Evolutionary conservation across 1,140 invertebrate genomes (phyloP).

Genomic region (Popillia japonica): DNA sequence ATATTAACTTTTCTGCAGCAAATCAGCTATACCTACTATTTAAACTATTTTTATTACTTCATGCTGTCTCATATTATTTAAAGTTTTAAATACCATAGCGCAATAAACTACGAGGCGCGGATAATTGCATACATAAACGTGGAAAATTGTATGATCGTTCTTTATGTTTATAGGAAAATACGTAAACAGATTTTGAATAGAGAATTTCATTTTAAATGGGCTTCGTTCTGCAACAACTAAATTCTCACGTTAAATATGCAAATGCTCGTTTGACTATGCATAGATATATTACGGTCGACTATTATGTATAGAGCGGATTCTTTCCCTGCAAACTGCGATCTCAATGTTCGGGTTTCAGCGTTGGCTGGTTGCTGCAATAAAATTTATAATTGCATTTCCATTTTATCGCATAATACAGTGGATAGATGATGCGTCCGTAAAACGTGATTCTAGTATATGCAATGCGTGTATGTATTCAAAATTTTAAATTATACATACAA

Average conservation of each 20-base stretch:
- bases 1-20: no score
- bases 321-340: background rate
- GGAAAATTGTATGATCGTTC: background rate
- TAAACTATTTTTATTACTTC: no score
- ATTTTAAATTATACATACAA: background rate
- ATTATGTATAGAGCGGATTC: slow-evolving; percentile 15
- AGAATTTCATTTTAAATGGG: slow-evolving; percentile 9
- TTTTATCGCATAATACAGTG: slow-evolving; percentile 8
- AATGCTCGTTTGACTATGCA: slow-evolving; percentile 14
- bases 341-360: background rate
- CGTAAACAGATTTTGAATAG: slow-evolving; percentile 17
- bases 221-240: background rate
- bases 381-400: slow-evolving; percentile 34
- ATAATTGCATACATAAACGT: background rate
- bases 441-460: background rate
- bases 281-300: background rate
- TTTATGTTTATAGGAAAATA: background rate
- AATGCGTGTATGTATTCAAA: background rate
- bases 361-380: background rate
- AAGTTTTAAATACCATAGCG: no score
- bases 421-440: background rate
- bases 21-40: no score
- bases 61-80: no score
- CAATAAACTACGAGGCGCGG: background rate
- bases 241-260: background rate